Evolutionary conservation across 2,113 vertebrate genomes (phyloP), one percentile per base, ranked within the genome.

Genomic region (Trinectes maculatus): DNA sequence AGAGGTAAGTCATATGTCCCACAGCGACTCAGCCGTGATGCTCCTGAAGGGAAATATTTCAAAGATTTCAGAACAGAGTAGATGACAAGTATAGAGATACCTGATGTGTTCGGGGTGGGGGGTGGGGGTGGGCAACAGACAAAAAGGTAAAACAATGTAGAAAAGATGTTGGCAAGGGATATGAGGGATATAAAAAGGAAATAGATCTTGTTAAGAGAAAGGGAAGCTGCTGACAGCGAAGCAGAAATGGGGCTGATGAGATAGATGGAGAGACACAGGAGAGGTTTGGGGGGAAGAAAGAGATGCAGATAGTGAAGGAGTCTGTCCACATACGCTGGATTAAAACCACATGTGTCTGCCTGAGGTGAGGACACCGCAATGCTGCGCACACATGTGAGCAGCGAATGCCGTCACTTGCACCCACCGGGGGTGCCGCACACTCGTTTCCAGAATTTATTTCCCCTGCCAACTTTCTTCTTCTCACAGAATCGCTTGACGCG

Each of bases 311-410:
- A 71, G 72, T 37, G 71, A 79, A 82, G 58, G 83, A 80, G 68
- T 46, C 28, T 64, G 80, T 84, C 71, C 51, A 29, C 51, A 44
- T 54, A 61, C 13, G 8, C 36, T 24, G 74, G 80, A 92, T 91
- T 89, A 65, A 82, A 89, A 90, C 79, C 91, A 91, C 83, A 89
- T 91, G 89, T 85, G 79, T 86, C 61, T 67, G 85, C 82, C 84
- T 67, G 84, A 88, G 83, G 85, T 86, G 85, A 90, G 87, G 85
- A 88, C 84, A 59, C 79, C 25, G 29, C 80, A 73, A 67, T 16
- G 47, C 71, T 74, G 63, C 61, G 6, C 71, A 74, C 83, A 77
- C 74, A 83, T 71, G 74, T 48, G 4, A 86, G 71, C 74, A 88
- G 82, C 66, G 28, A 79, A 83, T 88, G 84, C 60, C 85, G 49